Conservation (phyloP, 2,888 invertebrate genomes). For the Sabatieria punctata region DNA sequence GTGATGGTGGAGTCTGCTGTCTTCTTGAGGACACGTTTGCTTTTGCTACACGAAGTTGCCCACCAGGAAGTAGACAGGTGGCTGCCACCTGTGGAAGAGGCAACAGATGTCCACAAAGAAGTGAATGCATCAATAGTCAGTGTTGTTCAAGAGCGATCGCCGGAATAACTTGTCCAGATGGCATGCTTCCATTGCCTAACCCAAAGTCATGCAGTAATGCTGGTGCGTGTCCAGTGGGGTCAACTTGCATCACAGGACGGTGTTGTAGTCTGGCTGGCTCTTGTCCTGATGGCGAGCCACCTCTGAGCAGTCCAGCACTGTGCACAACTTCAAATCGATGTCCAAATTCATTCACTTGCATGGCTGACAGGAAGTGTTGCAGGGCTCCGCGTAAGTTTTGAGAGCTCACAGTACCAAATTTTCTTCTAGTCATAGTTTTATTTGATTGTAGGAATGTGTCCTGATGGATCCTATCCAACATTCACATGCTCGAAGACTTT, state of each 20-base stretch:
- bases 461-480: slow-evolving; percentile 2
- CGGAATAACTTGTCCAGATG: not conserved
- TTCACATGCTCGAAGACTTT: not conserved
- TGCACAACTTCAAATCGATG: not conserved
- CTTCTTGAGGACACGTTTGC: slow-evolving; percentile 11
- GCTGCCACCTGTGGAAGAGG: slow-evolving; percentile 1
- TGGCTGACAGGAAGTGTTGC: slow-evolving; percentile 3
- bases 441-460: slow-evolving; percentile 3
- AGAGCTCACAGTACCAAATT: not conserved
- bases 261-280: slow-evolving; percentile 13
- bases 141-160: not conserved
- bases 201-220: not conserved
- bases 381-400: not conserved
- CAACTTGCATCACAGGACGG: slow-evolving; percentile 11
- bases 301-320: not conserved
- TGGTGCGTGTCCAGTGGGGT: not conserved
- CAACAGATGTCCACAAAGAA: not conserved
- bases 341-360: slow-evolving; percentile 2
- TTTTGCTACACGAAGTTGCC: too few relatives aligned
- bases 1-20: slow-evolving; percentile 20
- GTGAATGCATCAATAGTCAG: not conserved
- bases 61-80: slow-evolving; percentile 7
- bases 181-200: not conserved
- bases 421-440: not conserved
- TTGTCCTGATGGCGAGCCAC: slow-evolving; percentile 4